Base-by-base conservation (phyloP, 2,113 vertebrate species). In the Pseudopodoces humilis region DNA sequence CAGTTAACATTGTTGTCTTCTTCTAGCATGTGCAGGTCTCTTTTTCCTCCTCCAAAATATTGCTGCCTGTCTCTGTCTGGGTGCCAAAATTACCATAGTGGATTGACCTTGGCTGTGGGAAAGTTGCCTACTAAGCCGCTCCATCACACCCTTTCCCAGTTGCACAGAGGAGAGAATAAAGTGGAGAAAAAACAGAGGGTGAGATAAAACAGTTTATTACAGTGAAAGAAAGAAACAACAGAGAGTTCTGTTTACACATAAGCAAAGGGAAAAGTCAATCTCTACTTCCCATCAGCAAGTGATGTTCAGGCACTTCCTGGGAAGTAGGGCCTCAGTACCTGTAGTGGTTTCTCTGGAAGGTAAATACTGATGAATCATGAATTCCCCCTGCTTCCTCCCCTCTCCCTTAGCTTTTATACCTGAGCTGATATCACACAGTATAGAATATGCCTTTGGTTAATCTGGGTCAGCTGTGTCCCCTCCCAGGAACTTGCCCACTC, bases 291-390 rank as follows among this genome's bases (percentile, higher is more conserved):
- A 13, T 30, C 10, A 43, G 30, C 20, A 67, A 75, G 35, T 1
- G 0, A 16, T 49, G n/a, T 30, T 47, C 0, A 0, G 16, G 18
- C 10, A 13, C 13, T 18, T 25, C n/a, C 17, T 20, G 35, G 23
- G 30, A 65, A 35, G 24, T 2, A 43, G 13, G 24, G 4, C 10
- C 15, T 65, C 43, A 49, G 35, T 10, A 41, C 4, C 11, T 28
- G 35, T 8, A 24, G 5, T 30, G 24, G 24, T 49, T 49, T 56
- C 30, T 49, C 35, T 2, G 0, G 20, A 58, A 65, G 43, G 43
- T 24, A 58, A 43, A 49, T 30, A 58, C 1, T 25, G 16, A 58
- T 5, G 1, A 65, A 30, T 30, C n/a, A 41, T 8, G 15, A 41
- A 64, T 28, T 1, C 5, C 3, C 3, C 2, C 12, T 39, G 5